Evolutionary conservation across 1,140 invertebrate genomes (phyloP), one percentile per base, ranked within the genome.

Genomic region (Diprion similis): DNA sequence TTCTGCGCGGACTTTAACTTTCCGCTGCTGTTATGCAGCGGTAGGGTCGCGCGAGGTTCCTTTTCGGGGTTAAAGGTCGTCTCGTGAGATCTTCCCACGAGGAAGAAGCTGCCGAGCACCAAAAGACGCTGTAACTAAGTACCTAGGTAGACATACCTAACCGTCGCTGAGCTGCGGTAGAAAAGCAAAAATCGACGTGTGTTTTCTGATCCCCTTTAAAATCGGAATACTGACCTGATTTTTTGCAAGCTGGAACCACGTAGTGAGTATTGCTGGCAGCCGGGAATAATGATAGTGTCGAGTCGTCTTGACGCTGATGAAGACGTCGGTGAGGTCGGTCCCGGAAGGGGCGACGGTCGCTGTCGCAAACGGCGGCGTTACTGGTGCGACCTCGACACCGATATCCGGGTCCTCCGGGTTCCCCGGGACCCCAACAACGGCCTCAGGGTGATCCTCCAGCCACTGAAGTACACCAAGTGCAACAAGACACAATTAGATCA

Each of bases 261-360:
- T 98, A 84, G 94, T 93, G 82, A 98, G 91, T 79, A 98, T 95
- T 72, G 96, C 91, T n/a, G 95, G 93, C 76, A 98, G 83, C 75
- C 97, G 90, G 46, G 92, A 92, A 74, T 92, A 87, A 85, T 98
- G 96, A 89, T 96, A 97, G 87, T 93, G 92, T 82, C 93, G 93
- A 46, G 96, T 97, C 68, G 97, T 98, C 90, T 98, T 98, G 18
- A 98, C 95, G 89, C 95, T 97, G 84, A 98, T 95, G 88, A 97
- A 98, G 78, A 98, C 90, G 86, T 97, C 96, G 85, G 95, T 90
- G 73, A 97, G 89, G 71, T 90, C 91, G 66, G 93, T 93, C 69
- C 92, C 90, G 78, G 92, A 93, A 76, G 90, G 92, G 78, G 90
- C 89, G 80, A 90, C 90, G 77, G 92, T 94, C 51, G 89, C 89